Evolutionary conservation across 2,113 vertebrate species (phyloP).

Genomic region (Tauraco erythrolophus): DNA sequence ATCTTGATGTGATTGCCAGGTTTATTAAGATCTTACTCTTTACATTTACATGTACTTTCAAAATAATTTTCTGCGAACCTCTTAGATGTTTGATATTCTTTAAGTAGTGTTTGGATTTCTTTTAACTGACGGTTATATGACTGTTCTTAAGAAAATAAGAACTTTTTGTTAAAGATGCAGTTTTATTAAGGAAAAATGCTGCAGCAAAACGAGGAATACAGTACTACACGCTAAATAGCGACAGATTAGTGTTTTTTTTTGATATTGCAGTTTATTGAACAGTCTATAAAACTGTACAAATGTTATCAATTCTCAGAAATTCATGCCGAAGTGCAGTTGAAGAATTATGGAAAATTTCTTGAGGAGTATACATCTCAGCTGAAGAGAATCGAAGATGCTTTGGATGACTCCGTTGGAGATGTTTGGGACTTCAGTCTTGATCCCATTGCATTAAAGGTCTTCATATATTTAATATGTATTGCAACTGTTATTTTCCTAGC

Average conservation of each 20-base stretch:
- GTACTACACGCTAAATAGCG: background rate
- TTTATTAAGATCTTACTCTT: background rate
- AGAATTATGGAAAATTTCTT: slow-evolving; percentile 95
- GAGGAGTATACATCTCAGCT: slow-evolving; percentile 94
- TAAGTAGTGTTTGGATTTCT: background rate
- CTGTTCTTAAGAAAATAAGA: background rate
- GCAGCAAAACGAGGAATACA: background rate
- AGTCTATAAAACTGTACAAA: background rate
- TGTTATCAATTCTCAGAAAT: slow-evolving; percentile 85
- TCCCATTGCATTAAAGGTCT: slow-evolving; percentile 93
- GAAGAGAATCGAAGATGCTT: slow-evolving; percentile 92
- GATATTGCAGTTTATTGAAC: background rate
- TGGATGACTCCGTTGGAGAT: slow-evolving; percentile 95
- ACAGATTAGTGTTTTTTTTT: background rate
- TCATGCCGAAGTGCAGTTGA: slow-evolving; percentile 96
- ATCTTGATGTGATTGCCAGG: background rate
- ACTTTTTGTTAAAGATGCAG: background rate
- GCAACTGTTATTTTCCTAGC: background rate
- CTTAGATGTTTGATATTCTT: background rate
- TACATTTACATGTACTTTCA: too few species aligned
- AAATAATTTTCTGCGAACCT: background rate
- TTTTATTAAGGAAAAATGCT: background rate
- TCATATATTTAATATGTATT: background rate
- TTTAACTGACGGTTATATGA: background rate
- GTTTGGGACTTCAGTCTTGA: slow-evolving; percentile 99